Base-by-base conservation (phyloP, 2,888 invertebrate genomes). In the Xylophagus ater region DNA sequence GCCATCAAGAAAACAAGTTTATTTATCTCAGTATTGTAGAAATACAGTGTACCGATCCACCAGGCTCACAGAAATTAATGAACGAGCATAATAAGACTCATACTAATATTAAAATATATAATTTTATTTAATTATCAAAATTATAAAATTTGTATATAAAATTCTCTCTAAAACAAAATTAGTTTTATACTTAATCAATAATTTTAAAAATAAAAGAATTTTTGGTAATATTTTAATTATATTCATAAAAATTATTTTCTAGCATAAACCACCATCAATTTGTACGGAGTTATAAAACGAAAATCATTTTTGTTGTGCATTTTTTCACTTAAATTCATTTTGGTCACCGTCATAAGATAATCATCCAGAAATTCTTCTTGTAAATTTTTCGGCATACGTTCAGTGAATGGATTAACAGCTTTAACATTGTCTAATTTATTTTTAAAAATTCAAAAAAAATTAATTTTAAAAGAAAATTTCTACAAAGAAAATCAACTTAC, bases 331-430 rank as follows among this genome's bases (percentile, higher is more conserved):
- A 67, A 64, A 43, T 66, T 70, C 53, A 68, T 58, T 32, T 66
- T 64, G 2, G 64, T 54, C 8, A 72, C 59, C 47, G 72, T 70
- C 2, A 62, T 58, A 5, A 76, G 52, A 40, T 76, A 72, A 49
- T 81, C 80, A 14, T 71, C 63, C n/a, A 76, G 60, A 54, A 75
- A 84, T 6, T 74, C 70, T 3, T 74, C 69, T 26, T 71, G 71
- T 14, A 74, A 53, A 1, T 70, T 57, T 2, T 62, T 54, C 0
- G 81, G 75, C 34, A 84, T 73, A 31, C 72, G 66, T 5, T 69
- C 64, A 40, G 76, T 54, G 53, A 82, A 83, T 0, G 84, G 84
- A 54, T 78, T 81, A 4, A 84, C 73, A 0, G 83, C 81, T 43
- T 68, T 65, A 1, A 77, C 68, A 29, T 80, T 75, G 52, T 74